Conservation (phyloP, 2,113 vertebrate species). For the Ageneiosus marmoratus region DNA sequence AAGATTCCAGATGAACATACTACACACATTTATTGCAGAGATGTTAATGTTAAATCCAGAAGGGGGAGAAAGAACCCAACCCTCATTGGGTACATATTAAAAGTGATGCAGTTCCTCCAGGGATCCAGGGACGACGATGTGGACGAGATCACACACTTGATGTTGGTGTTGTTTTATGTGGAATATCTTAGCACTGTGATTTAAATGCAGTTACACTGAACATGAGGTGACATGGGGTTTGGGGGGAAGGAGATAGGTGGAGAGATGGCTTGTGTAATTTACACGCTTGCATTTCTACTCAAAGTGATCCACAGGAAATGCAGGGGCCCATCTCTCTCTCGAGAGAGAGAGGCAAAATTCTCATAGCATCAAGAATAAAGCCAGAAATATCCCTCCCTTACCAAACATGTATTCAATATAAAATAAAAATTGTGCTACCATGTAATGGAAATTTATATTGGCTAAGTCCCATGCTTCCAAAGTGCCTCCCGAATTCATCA, state of each 20-base stretch:
- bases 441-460: not conserved
- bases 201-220: slow-evolving; percentile 24
- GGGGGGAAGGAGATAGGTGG: not conserved
- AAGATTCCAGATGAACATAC: not conserved
- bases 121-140: not conserved
- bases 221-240: slow-evolving; percentile 2
- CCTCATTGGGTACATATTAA: not conserved
- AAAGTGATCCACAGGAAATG: slow-evolving; percentile 30
- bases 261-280: slow-evolving; percentile 21
- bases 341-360: not conserved
- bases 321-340: not conserved
- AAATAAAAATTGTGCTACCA: not conserved
- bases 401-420: not conserved
- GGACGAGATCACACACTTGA: not conserved
- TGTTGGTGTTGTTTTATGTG: slow-evolving; percentile 9
- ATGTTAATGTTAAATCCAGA: not conserved
- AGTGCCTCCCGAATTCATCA: slow-evolving; percentile 1
- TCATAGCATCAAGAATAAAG: not conserved
- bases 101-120: not conserved
- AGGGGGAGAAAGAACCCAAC: not conserved
- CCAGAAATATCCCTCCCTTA: not conserved
- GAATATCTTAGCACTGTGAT: slow-evolving; percentile 31
- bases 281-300: slow-evolving; percentile 39
- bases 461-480: not conserved
- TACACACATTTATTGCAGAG: not conserved